A percentile compares a stretch with the other conserved stretches of the same genome.
These are phyloP conservation scores for Lamellibrachia luymesi DNA, from an alignment of 1,140 invertebrate species.

Conservation along the genomic window DNA sequence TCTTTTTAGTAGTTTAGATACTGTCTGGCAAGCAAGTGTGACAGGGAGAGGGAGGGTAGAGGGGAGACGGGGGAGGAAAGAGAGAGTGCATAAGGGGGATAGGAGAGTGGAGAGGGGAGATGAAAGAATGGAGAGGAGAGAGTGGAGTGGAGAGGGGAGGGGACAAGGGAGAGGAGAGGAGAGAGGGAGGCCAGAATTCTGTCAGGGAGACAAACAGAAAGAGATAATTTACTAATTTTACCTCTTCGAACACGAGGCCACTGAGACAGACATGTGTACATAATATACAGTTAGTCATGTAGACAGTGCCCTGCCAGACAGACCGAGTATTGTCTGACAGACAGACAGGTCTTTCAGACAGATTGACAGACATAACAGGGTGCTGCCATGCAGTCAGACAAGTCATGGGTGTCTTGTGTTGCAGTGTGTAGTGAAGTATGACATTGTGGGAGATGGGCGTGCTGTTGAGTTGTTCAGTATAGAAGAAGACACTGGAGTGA, in stretches of 20 bases:
- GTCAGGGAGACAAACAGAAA: too few species aligned
- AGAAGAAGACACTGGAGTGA: conserved; percentile 16
- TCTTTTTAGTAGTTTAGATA: neutral
- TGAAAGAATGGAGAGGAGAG: neutral
- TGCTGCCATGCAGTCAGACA: neutral
- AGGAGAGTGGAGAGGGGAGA: neutral
- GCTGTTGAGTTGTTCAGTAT: conserved; percentile 18
- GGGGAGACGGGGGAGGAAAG: too few species aligned
- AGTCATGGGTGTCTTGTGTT: conserved; percentile 14
- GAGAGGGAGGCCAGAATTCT: too few species aligned
- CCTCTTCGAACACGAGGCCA: too few species aligned
- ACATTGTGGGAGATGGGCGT: conserved; percentile 23
- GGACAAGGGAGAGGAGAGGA: too few species aligned
- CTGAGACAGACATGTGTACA: too few species aligned
- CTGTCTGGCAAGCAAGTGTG: too few species aligned
- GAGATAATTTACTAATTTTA: too few species aligned
- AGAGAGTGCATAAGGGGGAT: too few species aligned
- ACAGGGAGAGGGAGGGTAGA: too few species aligned
- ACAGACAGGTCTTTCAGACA: neutral
- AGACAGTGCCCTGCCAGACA: too few species aligned
- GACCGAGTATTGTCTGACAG: neutral
- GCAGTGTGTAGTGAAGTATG: conserved; percentile 26
- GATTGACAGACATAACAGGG: neutral
- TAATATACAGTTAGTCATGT: too few species aligned
- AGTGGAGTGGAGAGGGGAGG: neutral